Percentiles rank a stretch among this genome's conserved stretches.
Evolutionary conservation across 1,140 invertebrate species (phyloP).

Genomic region (Drosophila nigrodunni): DNA sequence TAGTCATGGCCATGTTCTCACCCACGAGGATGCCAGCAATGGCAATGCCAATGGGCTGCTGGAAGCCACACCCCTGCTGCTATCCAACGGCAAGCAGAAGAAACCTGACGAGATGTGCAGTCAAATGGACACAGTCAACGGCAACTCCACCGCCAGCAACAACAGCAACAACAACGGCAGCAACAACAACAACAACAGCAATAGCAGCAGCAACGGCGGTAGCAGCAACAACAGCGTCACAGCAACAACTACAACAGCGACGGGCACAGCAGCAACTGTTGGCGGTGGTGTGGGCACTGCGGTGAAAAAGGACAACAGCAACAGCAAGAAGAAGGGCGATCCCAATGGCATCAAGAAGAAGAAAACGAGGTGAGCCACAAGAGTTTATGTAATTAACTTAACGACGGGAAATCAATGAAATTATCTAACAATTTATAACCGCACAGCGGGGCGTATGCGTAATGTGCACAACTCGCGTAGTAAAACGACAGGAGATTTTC

Average conservation of each 20-base stretch:
- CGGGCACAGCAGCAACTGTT: slow-evolving; percentile 13
- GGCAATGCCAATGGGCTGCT: slow-evolving; percentile 61
- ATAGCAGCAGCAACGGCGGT: slow-evolving; percentile 1
- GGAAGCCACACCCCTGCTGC: slow-evolving; percentile 44
- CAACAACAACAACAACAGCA: slow-evolving; percentile 24
- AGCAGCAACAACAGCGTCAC: slow-evolving; percentile 6
- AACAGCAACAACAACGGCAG: slow-evolving; percentile 4
- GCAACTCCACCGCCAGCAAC: slow-evolving; percentile 30
- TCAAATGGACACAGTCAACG: slow-evolving; percentile 58
- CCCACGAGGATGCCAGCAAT: slow-evolving; percentile 50
- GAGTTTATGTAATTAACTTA: slow-evolving; percentile 64
- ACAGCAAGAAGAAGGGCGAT: slow-evolving; percentile 92
- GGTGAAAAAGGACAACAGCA: slow-evolving; percentile 87
- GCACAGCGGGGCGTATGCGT: slow-evolving; percentile 57
- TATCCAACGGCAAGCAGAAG: slow-evolving; percentile 68
- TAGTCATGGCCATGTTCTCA: slow-evolving; percentile 24
- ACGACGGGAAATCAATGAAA: slow-evolving; percentile 81
- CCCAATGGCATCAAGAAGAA: slow-evolving; percentile 96
- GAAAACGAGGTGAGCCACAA: slow-evolving; percentile 92
- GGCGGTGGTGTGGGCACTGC: slow-evolving; percentile 28
- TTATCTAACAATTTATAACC: slow-evolving; percentile 62
- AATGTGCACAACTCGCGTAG: slow-evolving; percentile 19
- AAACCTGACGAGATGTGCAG: slow-evolving; percentile 73
- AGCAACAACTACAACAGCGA: slow-evolving; percentile 7
- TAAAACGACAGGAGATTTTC: slow-evolving; percentile 10